Base-by-base conservation (phyloP, 2,888 invertebrate species). In the Dione vanillae region DNA sequence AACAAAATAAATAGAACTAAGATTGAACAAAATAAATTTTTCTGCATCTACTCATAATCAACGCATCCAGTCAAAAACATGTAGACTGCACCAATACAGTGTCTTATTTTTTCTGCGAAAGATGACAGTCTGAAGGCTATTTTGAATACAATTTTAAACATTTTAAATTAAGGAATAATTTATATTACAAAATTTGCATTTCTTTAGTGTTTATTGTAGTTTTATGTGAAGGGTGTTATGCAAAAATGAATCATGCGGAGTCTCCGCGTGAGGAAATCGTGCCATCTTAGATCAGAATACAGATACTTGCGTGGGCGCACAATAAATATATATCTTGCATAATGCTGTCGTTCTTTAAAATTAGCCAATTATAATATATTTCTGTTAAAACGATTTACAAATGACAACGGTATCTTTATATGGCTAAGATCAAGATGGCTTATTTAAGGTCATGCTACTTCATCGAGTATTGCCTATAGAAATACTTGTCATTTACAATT, bases 261-360 rank as follows among this genome's bases (percentile, higher is more conserved):
- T 49, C 20, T 67, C 49, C 61, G 65, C 61, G 56, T 75, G 71
- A 65, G 64, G 71, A 68, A 71, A 73, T 43, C 58, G 54, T 62
- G 37, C 65, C 67, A 56, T 67, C 72, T 74, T 70, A 71, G 72
- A 75, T 71, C 71, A 75, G 67, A 71, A 74, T 69, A 45, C 43
- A 11, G 27, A 20, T 43, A 5, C 43, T 11, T 45, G 59, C 62
- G 74, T 73, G 68, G 74, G 73, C 62, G 71, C 41, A 66, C 65
- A 62, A 64, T 49, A 68, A 67, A 70, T 54, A 67, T 19, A 35
- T 56, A 56, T 11, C 37, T 72, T 75, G 66, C 72, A 27, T 49
- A 65, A 72, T 51, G 12, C 7, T 69, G 70, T 71, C 69, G 70
- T 62, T 65, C 58, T 45, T 67, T 61, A n/a, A 69, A 27, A 69